Evolutionary conservation across 2,888 invertebrate species (phyloP), one percentile per base, ranked within the genome.

Genomic region (Rhimphoctona megacephalus): DNA sequence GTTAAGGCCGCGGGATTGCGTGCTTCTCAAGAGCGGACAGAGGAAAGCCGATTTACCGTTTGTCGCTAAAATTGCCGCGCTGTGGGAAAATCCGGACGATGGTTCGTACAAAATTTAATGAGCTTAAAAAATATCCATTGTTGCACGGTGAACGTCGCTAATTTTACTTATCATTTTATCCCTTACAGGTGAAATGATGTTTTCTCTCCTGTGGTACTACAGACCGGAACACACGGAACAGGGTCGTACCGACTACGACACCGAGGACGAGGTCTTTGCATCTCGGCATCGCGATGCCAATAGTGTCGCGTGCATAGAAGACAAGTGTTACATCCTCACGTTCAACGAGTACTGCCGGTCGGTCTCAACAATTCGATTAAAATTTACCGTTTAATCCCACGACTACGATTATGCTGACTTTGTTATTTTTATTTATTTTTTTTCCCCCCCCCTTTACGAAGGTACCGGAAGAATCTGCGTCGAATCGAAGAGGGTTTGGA

Each of bases 281-380:
- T 99, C 99, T 33, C 96, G 98, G 85, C 99, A 99, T 95, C 96
- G 98, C 87, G 99, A 99, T 95, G 98, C 98, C 89, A 98, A 98
- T 95, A 98, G 98, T 91, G 99, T 99, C 83, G 99, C 99, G 83
- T 99, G 99, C 94, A 99, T 99, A 92, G 99, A 99, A 94, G 99
- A 99, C 95, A 98, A 98, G 95, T 99, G 99, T 95, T 99, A 98
- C 95, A 99, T 99, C 87, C 96, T 99, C 91, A 99, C 98, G 57
- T 98, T 97, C 94, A 98, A 98, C 95, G 99, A 99, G 95, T 99
- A 98, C 94, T 99, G 98, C 96, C 97, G 99, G 99, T 99, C 92
- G 93, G 95, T 94, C 67, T 94, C 69, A 33, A 72, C 30, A 36
- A 57, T 74, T 14, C 36, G 6, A 78, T 22, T 33, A 52, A 43